Evolutionary conservation across 1,140 invertebrate genomes (phyloP).

Genomic region (Diorhabda carinulata): DNA sequence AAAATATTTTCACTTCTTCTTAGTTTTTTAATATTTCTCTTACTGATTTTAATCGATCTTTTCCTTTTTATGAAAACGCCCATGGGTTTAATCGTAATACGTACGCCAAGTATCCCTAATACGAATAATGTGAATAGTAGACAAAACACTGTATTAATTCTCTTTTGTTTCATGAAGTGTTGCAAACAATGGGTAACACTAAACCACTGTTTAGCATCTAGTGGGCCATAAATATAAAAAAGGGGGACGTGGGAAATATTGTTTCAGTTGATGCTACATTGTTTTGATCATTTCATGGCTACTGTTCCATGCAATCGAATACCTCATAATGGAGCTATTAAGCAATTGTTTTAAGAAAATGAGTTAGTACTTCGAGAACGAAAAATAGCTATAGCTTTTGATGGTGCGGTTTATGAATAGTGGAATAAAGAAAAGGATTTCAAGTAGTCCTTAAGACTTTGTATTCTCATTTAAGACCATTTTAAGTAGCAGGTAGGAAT

Average conservation of each 20-base stretch:
- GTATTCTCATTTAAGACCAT: not conserved
- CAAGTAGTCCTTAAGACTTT: not conserved
- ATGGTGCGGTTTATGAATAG: not conserved
- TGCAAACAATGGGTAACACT: constrained; percentile 38
- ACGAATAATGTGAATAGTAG: constrained; percentile 25
- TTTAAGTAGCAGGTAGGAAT: too few species aligned
- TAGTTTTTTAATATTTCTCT: too few species aligned
- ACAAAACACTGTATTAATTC: constrained; percentile 41
- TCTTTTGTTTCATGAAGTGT: constrained; percentile 38
- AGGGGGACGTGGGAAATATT: constrained; percentile 28
- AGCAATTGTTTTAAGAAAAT: constrained; percentile 5
- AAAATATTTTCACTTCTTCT: too few species aligned
- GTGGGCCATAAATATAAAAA: constrained; percentile 35
- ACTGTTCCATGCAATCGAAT: not conserved
- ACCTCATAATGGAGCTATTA: constrained; percentile 17
- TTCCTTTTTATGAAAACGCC: too few species aligned
- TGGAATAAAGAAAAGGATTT: not conserved
- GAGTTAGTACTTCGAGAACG: constrained; percentile 1
- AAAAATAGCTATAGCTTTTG: not conserved
- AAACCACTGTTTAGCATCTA: constrained; percentile 35
- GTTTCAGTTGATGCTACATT: constrained; percentile 20
- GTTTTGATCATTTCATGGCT: constrained; percentile 24
- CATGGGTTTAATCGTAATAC: not conserved
- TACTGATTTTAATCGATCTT: too few species aligned
- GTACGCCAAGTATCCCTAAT: constrained; percentile 1